phyloP scores from a whole-genome alignment of 35 echinoderm and acorn worm genomes.

The Eucidaris tribuloides region DNA sequence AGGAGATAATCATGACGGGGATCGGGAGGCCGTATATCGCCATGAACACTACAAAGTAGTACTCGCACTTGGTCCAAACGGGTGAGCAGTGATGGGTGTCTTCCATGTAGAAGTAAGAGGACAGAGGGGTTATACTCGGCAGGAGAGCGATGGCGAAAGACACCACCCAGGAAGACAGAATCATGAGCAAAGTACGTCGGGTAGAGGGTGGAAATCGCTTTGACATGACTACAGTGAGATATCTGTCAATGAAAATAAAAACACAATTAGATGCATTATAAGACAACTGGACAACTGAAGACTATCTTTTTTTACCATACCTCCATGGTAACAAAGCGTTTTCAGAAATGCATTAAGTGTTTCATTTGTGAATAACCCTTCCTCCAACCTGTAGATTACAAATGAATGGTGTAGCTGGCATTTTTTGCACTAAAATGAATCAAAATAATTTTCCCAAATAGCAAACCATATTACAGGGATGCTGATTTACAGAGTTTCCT shows the following conservation, averaged over 20 bases:
- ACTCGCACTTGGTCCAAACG: not conserved
- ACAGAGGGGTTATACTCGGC: not conserved
- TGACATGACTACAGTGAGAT: constrained; percentile 9
- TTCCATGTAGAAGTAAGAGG: not conserved
- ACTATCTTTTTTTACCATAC: too few relatives aligned
- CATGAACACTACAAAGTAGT: constrained; percentile 8
- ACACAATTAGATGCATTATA: too few relatives aligned
- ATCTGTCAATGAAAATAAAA: not conserved
- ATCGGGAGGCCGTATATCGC: not conserved
- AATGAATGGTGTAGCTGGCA: too few relatives aligned
- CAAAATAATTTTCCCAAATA: too few relatives aligned
- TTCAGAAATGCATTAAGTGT: too few relatives aligned
- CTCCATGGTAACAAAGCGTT: too few relatives aligned
- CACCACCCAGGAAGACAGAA: not conserved
- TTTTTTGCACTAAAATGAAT: too few relatives aligned
- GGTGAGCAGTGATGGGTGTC: constrained; percentile 26
- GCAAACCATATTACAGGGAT: too few relatives aligned
- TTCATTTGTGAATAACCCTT: too few relatives aligned
- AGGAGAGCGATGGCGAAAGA: not conserved
- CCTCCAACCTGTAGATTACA: too few relatives aligned
- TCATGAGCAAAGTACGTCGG: not conserved
- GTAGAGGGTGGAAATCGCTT: constrained; percentile 4
- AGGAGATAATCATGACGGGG: constrained; percentile 12
- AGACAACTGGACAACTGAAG: too few relatives aligned
- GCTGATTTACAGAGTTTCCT: too few relatives aligned